A percentile compares a stretch with the other conserved stretches of the same genome.
Evolutionary conservation across 2,113 vertebrate species (phyloP).

Genomic region (Solenodon paradoxus): DNA sequence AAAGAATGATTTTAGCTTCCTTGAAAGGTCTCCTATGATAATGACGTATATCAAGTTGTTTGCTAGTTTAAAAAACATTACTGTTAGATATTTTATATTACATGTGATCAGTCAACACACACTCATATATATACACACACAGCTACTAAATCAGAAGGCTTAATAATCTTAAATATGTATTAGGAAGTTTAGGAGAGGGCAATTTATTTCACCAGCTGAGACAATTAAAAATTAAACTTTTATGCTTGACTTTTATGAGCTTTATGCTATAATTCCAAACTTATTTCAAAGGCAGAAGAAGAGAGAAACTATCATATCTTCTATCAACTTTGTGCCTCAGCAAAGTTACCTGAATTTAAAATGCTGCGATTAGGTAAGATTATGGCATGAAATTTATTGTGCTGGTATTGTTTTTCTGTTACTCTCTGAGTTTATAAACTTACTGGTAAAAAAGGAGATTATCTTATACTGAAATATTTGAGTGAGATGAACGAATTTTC

Average conservation of each 20-base stretch:
- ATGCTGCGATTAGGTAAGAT: conserved; percentile 90
- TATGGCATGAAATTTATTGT: neutral
- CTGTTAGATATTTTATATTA: neutral
- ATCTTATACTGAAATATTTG: conserved; percentile 33
- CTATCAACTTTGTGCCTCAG: conserved; percentile 98
- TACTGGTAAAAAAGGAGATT: neutral
- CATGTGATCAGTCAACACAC: neutral
- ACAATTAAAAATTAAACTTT: conserved; percentile 54
- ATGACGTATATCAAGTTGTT: neutral
- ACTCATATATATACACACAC: neutral
- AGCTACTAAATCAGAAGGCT: neutral
- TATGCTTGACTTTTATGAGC: conserved; percentile 42
- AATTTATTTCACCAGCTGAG: neutral
- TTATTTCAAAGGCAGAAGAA: conserved; percentile 93
- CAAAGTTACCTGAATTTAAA: conserved; percentile 93
- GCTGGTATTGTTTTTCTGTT: conserved; percentile 35
- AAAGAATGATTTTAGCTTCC: conserved; percentile 3
- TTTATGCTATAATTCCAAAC: conserved; percentile 70
- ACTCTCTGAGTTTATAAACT: neutral
- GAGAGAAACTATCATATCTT: conserved; percentile 99
- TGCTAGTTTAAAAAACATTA: neutral
- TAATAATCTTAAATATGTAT: neutral
- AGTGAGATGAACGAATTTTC: neutral
- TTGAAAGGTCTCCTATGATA: neutral
- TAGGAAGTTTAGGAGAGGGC: neutral